phyloP scores from a whole-genome alignment of 2,888 invertebrate genomes.

The Pseudococcus longispinus region DNA sequence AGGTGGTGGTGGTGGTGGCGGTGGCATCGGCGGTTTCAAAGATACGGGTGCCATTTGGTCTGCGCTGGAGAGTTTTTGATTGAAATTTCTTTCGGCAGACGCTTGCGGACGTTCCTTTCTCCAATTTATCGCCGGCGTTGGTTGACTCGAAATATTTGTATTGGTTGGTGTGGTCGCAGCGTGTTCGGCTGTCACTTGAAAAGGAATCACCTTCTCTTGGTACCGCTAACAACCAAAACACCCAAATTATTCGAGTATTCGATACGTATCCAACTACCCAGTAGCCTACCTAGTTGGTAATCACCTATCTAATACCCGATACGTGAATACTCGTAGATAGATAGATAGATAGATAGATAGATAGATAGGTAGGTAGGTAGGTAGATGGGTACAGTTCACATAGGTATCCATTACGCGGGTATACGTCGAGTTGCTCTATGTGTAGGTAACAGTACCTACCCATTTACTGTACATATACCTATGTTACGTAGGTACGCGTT shows the following conservation, averaged over 20 bases:
- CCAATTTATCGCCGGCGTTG: conserved; percentile 36
- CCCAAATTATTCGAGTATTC: background rate
- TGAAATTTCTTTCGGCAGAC: background rate
- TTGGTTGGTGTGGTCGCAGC: background rate
- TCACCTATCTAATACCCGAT: no score
- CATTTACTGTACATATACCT: no score
- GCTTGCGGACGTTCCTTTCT: conserved; percentile 48
- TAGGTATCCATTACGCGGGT: no score
- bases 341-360: no score
- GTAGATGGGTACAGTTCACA: no score
- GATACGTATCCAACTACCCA: background rate
- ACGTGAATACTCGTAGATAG: no score
- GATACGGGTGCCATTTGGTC: background rate
- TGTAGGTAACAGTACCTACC: no score
- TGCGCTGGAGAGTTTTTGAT: background rate
- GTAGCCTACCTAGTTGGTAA: background rate
- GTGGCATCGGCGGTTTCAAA: conserved; percentile 54
- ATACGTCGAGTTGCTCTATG: no score
- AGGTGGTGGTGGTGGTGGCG: conserved; percentile 56
- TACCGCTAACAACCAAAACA: background rate
- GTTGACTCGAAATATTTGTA: background rate
- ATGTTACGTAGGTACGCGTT: no score
- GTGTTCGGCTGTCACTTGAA: background rate
- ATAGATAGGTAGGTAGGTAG: no score
- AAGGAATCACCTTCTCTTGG: conserved; percentile 44